Base-by-base conservation (phyloP, 2,797 vertebrate species). In the Brotogeris chrysoptera region DNA sequence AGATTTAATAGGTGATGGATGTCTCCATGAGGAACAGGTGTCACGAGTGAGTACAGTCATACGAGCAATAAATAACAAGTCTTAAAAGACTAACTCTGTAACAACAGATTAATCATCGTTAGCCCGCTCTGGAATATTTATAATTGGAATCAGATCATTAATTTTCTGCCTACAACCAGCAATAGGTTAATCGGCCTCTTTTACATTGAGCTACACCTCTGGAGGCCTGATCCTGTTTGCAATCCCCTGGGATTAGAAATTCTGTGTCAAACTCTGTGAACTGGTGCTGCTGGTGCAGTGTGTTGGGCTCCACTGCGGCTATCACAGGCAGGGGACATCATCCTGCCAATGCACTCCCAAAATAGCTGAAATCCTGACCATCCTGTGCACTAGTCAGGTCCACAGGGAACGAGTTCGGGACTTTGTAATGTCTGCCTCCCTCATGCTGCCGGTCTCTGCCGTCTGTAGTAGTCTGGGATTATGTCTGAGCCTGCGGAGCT, bases 101-200 rank as follows among this genome's bases (percentile, higher is more conserved):
- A 80, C 52, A 89, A 87, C 41, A 71, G 79, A 92, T 96, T 93
- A 89, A 95, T 96, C 92, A 95, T 93, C 86, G 80, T 93, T 92
- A 95, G n/a, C 57, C 64, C 2, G 68, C 87, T 85, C 60, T 39
- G 71, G 72, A 78, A 93, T 94, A 95, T 72, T 85, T 91, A 44
- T 74, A 91, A 91, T 85, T 92, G 86, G 68, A 80, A 89, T 80
- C 49, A 76, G 69, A 38, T 71, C 84, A 41, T 91, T 92, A 71
- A 82, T 89, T 95, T 85, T 78, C 81, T 87, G 25, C 86, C 79
- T 80, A 68, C 65, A 74, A 77, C 69, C 79, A 89, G 65, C 76
- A 74, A 74, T 61, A 91, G 71, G 72, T 93, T 91, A 93, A 87
- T 46, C 49, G 57, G 57, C 12, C 83, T 16, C 73, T 88, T 50